Evolutionary conservation across 2,113 vertebrate species (phyloP).

Genomic region (Bucco capensis): DNA sequence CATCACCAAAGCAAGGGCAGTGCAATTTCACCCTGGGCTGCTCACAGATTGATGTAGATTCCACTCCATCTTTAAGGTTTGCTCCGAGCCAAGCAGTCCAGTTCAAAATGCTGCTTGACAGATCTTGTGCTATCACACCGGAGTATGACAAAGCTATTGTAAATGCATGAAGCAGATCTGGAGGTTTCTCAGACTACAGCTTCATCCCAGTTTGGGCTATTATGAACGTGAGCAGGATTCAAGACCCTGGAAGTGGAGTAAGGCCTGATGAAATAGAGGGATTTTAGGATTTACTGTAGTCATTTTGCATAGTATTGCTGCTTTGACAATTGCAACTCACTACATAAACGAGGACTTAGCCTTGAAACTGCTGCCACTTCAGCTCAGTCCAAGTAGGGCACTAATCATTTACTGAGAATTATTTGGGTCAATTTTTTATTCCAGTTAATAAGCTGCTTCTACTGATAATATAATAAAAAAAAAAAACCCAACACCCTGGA

Average conservation of each 20-base stretch:
- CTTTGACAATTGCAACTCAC: conserved; percentile 8
- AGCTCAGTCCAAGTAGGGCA: conserved; percentile 28
- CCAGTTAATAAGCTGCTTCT: neutral
- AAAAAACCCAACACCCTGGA: neutral
- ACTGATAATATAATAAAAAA: neutral
- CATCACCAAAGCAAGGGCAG: neutral
- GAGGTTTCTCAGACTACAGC: neutral
- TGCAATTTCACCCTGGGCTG: neutral
- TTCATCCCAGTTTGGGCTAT: neutral
- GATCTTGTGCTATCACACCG: accelerated
- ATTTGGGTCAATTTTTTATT: conserved; percentile 20
- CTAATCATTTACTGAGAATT: conserved; percentile 12
- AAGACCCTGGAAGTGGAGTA: neutral
- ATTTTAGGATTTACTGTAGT: conserved; percentile 34
- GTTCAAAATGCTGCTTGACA: neutral
- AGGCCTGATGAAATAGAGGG: neutral
- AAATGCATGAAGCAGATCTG: neutral
- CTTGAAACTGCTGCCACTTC: conserved; percentile 8
- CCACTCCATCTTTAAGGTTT: neutral
- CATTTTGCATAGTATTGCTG: neutral
- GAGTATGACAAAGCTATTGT: neutral
- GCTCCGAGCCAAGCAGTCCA: neutral
- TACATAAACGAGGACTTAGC: neutral
- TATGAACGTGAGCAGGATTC: neutral
- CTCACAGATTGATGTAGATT: neutral